These are phyloP conservation scores for Limnephilus rhombicus DNA, from an alignment of 2,888 invertebrate genomes.

Conservation along the genomic window DNA sequence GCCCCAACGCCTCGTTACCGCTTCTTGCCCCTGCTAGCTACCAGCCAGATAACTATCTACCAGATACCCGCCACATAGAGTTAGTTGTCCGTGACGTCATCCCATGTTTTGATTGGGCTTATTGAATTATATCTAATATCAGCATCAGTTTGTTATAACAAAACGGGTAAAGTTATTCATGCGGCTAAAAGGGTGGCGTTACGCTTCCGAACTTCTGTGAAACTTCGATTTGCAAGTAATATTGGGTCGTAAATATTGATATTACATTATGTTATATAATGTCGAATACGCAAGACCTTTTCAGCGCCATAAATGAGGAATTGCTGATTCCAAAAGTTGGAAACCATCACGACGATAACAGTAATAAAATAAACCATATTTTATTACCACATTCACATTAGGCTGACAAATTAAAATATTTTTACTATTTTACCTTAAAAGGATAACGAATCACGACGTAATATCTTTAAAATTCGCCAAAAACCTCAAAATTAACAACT, in stretches of 20 bases:
- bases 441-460: no score
- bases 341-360: background rate
- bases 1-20: background rate
- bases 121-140: slow-evolving; percentile 8
- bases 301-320: background rate
- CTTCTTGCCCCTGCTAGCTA: no score
- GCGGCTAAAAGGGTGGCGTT: background rate
- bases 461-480: no score
- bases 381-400: background rate
- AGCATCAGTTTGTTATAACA: background rate
- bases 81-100: background rate
- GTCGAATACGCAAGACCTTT: background rate
- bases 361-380: background rate
- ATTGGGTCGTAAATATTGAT: background rate
- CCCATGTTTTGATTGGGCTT: background rate
- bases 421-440: no score
- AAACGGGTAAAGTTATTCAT: background rate
- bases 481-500: no score
- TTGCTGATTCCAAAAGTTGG: background rate
- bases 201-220: background rate
- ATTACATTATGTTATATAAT: background rate
- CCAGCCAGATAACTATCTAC: no score
- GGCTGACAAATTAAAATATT: background rate
- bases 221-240: background rate
- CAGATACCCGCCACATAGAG: background rate